Conservation (phyloP, 2,888 invertebrate species). For the Peribatodes rhomboidaria region DNA sequence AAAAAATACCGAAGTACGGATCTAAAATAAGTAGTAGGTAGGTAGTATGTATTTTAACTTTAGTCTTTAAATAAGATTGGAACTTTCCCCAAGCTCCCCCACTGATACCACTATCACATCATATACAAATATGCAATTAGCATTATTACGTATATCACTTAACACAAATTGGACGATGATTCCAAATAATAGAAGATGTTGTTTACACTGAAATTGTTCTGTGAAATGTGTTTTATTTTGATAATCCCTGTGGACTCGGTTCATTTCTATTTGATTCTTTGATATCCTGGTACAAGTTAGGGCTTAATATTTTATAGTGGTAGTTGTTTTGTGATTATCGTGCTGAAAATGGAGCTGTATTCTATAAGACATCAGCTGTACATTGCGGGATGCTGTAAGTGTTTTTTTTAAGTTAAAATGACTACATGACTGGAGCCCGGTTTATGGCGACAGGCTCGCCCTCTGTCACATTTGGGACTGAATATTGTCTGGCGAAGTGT, state of each 20-base stretch:
- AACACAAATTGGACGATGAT: slow-evolving; percentile 7
- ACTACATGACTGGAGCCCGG: too few relatives aligned
- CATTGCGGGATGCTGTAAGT: slow-evolving; percentile 31
- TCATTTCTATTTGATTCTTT: not conserved
- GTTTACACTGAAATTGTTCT: slow-evolving; percentile 3
- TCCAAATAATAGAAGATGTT: slow-evolving; percentile 11
- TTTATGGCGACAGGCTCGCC: too few relatives aligned
- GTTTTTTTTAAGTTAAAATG: not conserved
- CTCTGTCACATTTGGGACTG: too few relatives aligned
- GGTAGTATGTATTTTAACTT: too few relatives aligned
- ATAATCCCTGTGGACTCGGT: not conserved
- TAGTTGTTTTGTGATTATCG: not conserved
- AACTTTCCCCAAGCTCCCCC: slow-evolving; percentile 15
- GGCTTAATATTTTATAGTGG: not conserved
- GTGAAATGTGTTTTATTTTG: slow-evolving; percentile 5
- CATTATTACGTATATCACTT: slow-evolving; percentile 1
- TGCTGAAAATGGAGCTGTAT: slow-evolving; percentile 23
- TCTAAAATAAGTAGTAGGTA: too few relatives aligned
- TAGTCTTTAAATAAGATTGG: too few relatives aligned
- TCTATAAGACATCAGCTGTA: slow-evolving; percentile 26
- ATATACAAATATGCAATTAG: slow-evolving; percentile 10
- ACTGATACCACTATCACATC: slow-evolving; percentile 14
- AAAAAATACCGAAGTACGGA: too few relatives aligned
- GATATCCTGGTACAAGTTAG: not conserved
- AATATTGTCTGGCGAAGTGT: too few relatives aligned